Conservation (phyloP, 1,140 invertebrate species). For the Pogonognathellus flavescens region DNA sequence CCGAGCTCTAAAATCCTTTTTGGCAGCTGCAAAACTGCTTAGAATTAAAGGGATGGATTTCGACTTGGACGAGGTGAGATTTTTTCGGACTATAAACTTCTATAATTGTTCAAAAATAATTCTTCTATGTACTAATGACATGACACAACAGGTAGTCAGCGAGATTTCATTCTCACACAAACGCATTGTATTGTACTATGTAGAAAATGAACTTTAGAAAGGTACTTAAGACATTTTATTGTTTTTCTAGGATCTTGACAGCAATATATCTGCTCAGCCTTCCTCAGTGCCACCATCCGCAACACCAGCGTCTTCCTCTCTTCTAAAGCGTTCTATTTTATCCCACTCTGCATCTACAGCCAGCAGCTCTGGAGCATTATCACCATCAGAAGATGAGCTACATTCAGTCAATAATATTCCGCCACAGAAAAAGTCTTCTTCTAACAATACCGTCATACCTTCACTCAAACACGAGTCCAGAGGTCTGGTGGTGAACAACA, state of each 20-base stretch:
- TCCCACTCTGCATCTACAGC: not conserved
- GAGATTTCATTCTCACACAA: not conserved
- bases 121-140: constrained; percentile 33
- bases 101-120: not conserved
- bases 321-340: not conserved
- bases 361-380: constrained; percentile 12
- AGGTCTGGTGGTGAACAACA: not conserved
- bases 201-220: not conserved
- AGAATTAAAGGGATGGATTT: constrained; percentile 67
- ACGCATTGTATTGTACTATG: no score
- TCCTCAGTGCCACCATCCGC: not conserved
- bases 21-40: constrained; percentile 64
- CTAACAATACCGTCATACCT: not conserved
- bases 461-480: constrained; percentile 11
- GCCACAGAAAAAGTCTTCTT: constrained; percentile 15
- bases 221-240: not conserved
- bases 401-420: constrained; percentile 5
- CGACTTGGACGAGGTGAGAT: constrained; percentile 61
- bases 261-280: constrained; percentile 8
- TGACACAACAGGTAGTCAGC: no score
- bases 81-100: constrained; percentile 15
- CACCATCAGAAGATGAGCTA: constrained; percentile 1
- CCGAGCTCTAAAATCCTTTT: constrained; percentile 65
- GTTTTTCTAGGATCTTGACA: constrained; percentile 49
- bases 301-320: not conserved